A percentile compares a stretch with the other conserved stretches of the same genome.
phyloP scores from a whole-genome alignment of 2,888 invertebrate species.

The Cremastobaeus sp. region DNA sequence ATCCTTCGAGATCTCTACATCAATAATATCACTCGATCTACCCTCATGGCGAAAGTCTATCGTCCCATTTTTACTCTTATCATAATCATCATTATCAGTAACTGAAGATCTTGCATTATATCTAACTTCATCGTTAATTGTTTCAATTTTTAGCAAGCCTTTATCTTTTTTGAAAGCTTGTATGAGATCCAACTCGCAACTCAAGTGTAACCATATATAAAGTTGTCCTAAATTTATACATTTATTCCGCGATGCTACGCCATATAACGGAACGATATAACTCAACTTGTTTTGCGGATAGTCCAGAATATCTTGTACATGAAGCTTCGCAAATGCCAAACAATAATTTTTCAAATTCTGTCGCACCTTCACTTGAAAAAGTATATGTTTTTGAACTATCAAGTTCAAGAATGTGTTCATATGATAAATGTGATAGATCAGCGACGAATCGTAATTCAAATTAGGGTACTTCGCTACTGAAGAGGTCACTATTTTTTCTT shows the following conservation, averaged over 20 bases:
- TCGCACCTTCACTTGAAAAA: slow-evolving; percentile 66
- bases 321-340: slow-evolving; percentile 67
- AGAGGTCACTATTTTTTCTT: slow-evolving; percentile 66
- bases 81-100: too few species aligned
- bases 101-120: too few species aligned
- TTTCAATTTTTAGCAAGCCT: too few species aligned
- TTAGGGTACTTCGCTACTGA: slow-evolving; percentile 65
- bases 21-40: too few species aligned
- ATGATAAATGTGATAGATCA: slow-evolving; percentile 67
- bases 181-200: slow-evolving; percentile 68
- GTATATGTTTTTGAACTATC: slow-evolving; percentile 62
- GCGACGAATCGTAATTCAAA: slow-evolving; percentile 70
- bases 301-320: slow-evolving; percentile 69
- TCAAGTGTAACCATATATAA: slow-evolving; percentile 70
- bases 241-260: slow-evolving; percentile 57
- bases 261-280: slow-evolving; percentile 67
- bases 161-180: slow-evolving; percentile 63
- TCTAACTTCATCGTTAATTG: too few species aligned
- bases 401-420: slow-evolving; percentile 67
- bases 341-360: slow-evolving; percentile 56
- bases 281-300: slow-evolving; percentile 72
- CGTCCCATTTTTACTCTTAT: too few species aligned
- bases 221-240: slow-evolving; percentile 68
- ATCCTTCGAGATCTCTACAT: too few species aligned
- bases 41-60: too few species aligned